Base-by-base conservation (phyloP, 2,113 vertebrate species). In the Prochilodus magdalenae region DNA sequence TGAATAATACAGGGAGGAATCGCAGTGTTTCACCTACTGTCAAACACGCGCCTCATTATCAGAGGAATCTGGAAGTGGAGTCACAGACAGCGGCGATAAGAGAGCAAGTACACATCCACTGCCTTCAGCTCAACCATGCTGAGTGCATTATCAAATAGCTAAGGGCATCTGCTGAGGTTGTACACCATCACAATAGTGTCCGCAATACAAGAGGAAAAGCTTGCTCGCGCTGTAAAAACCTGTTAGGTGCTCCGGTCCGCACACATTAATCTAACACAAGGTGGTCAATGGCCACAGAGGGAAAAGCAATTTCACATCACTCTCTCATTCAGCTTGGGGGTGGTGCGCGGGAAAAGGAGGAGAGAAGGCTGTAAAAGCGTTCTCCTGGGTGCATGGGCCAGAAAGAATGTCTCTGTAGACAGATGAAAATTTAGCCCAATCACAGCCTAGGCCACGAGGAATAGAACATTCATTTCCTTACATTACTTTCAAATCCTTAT, bases 231-330 rank as follows among this genome's bases (percentile, higher is more conserved):
- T 84, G 73, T 81, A 83, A 83, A 82, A 83, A 77, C 78, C 83
- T 73, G 80, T 82, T 81, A 75, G 73, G 53, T 80, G 81, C 83
- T 85, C 77, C 63, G 72, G 73, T 86, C 85, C 30, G 55, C 78
- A 75, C 81, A 79, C 84, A 87, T 87, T 85, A 75, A 87, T 81
- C 75, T 85, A 85, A 83, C 81, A 83, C 74, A 77, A 85, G 81
- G 84, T 85, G 83, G 83, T 87, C 86, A 87, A 85, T 85, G 75
- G 86, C 80, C 77, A 80, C 76, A 49, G 78, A 85, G 69, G 74
- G 78, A 85, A 85, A 87, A 83, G 86, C 84, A 87, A 87, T 87
- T 87, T 87, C 75, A 55, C 63, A 75, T 87, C 77, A 82, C 75
- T 81, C 81, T 57, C 72, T 78, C 55, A 57, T 82, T 83, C 83